These are phyloP conservation scores for Drosophila borealis DNA, from an alignment of 2,888 invertebrate genomes.

Conservation along the genomic window DNA sequence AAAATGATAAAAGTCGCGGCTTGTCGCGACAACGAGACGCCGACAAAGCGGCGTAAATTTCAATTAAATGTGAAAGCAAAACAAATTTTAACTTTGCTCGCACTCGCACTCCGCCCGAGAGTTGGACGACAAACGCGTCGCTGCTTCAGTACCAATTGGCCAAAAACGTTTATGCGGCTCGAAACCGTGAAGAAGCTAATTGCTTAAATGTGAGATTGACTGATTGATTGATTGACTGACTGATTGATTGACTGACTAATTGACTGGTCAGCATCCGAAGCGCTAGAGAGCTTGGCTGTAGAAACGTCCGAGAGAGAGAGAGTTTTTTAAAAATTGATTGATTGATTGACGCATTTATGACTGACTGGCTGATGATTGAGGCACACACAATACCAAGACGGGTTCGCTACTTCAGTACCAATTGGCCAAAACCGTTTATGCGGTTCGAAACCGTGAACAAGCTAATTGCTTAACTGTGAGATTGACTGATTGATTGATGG, in stretches of 20 bases:
- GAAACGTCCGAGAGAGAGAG: too few relatives aligned
- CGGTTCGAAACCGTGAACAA: too few relatives aligned
- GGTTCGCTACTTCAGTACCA: too few relatives aligned
- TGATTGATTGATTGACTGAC: neutral
- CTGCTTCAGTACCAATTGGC: constrained; percentile 16
- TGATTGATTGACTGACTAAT: neutral
- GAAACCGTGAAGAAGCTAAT: constrained; percentile 1
- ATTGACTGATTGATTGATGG: too few relatives aligned
- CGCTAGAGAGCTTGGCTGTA: too few relatives aligned
- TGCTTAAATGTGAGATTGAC: neutral
- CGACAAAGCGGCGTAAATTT: constrained; percentile 83
- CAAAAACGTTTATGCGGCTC: constrained; percentile 30
- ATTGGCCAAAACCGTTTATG: too few relatives aligned
- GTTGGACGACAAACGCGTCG: constrained; percentile 40
- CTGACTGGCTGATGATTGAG: too few relatives aligned
- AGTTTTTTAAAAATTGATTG: too few relatives aligned
- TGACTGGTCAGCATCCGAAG: too few relatives aligned
- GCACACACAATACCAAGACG: too few relatives aligned
- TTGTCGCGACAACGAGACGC: constrained; percentile 77
- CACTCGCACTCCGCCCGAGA: constrained; percentile 20
- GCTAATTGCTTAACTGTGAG: too few relatives aligned
- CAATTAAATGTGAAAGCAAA: constrained; percentile 83
- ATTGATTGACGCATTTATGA: too few relatives aligned
- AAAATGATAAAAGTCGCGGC: constrained; percentile 79
- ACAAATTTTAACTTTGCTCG: constrained; percentile 76